A percentile compares a stretch with the other conserved stretches of the same genome.
phyloP scores from a whole-genome alignment of 2,888 invertebrate species.

The Boloria euphrosyne region DNA sequence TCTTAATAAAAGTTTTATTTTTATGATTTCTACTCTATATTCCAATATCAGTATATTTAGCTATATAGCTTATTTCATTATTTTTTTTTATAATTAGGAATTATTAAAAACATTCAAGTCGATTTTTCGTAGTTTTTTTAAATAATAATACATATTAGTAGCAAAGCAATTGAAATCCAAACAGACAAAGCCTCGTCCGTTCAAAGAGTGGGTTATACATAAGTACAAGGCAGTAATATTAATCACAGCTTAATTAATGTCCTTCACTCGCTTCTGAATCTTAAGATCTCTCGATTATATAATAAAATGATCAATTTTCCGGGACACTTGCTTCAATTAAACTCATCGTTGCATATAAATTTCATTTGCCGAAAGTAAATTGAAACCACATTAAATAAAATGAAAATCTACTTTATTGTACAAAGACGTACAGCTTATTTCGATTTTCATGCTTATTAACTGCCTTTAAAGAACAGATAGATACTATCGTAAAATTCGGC shows the following conservation, averaged over 20 bases:
- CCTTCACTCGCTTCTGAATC: not conserved
- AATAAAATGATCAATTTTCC: slow-evolving; percentile 34
- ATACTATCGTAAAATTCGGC: too few relatives aligned
- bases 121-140: too few relatives aligned
- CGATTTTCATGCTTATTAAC: not conserved
- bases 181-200: too few relatives aligned
- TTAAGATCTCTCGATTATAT: slow-evolving; percentile 4
- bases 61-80: too few relatives aligned
- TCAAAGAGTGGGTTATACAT: too few relatives aligned
- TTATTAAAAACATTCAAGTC: too few relatives aligned
- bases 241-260: slow-evolving; percentile 1
- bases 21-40: not conserved
- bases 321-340: slow-evolving; percentile 30
- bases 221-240: not conserved
- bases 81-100: too few relatives aligned
- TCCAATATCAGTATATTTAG: too few relatives aligned
- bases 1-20: not conserved
- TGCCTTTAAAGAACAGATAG: not conserved
- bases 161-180: too few relatives aligned
- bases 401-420: slow-evolving; percentile 14
- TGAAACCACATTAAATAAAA: slow-evolving; percentile 23
- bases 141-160: too few relatives aligned
- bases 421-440: not conserved
- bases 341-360: slow-evolving; percentile 31
- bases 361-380: slow-evolving; percentile 30